Percentiles rank a stretch among this genome's conserved stretches.
Evolutionary conservation across 1,140 invertebrate genomes (phyloP).

Genomic region (Adelges cooleyi): DNA sequence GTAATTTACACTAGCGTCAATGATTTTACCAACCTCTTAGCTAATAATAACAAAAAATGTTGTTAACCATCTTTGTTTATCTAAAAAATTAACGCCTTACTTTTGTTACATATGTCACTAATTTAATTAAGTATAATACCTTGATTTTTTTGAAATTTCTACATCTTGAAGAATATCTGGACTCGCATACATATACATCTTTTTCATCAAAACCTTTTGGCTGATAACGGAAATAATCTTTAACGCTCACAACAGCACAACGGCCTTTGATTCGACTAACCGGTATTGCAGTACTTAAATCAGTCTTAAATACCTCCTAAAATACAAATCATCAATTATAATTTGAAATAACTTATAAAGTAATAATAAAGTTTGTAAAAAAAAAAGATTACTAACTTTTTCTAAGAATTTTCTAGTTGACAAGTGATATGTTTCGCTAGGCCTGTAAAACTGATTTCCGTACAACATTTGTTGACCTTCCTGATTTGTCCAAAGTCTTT

Average conservation of each 20-base stretch:
- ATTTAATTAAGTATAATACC: background rate
- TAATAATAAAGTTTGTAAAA: background rate
- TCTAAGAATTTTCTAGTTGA: slow-evolving; percentile 89
- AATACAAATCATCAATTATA: no score
- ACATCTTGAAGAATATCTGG: slow-evolving; percentile 73
- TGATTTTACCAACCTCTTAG: no score
- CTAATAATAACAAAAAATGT: no score
- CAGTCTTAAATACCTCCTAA: slow-evolving; percentile 90
- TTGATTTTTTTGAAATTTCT: slow-evolving; percentile 84
- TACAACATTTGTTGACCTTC: slow-evolving; percentile 78
- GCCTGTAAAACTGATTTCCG: slow-evolving; percentile 74
- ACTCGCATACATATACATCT: slow-evolving; percentile 96
- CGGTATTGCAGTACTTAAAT: slow-evolving; percentile 68
- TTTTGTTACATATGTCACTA: no score
- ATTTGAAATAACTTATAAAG: no score
- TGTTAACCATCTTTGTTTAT: no score
- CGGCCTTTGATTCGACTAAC: slow-evolving; percentile 79
- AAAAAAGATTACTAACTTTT: slow-evolving; percentile 40
- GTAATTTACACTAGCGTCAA: no score
- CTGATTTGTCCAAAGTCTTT: slow-evolving; percentile 71
- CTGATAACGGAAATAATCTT: slow-evolving; percentile 84
- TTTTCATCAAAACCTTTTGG: slow-evolving; percentile 82
- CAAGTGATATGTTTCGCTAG: slow-evolving; percentile 90
- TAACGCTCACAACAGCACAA: slow-evolving; percentile 88
- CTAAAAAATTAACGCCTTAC: no score